These are phyloP conservation scores for Stomorhina lunata DNA, from an alignment of 2,888 invertebrate genomes.

Conservation along the genomic window DNA sequence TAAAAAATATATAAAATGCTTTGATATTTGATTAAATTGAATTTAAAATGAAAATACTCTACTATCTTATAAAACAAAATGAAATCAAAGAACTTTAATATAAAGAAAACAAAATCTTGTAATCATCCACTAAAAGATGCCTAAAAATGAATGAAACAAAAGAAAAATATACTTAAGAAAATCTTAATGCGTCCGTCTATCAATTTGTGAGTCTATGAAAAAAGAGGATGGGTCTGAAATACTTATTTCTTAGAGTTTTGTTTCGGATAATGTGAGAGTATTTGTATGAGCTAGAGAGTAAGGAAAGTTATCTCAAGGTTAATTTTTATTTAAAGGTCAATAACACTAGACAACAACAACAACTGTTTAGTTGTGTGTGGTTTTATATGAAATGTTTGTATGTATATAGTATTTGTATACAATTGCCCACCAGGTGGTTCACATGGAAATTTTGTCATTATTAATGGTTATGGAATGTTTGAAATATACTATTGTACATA, in stretches of 20 bases:
- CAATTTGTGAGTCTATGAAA: too few relatives aligned
- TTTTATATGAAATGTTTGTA: too few relatives aligned
- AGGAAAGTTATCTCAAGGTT: not conserved
- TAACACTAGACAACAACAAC: not conserved
- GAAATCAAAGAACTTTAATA: constrained; percentile 56
- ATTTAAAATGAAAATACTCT: constrained; percentile 48
- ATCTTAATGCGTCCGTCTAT: constrained; percentile 42
- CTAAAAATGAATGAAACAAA: constrained; percentile 62
- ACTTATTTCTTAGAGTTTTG: not conserved
- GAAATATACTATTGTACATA: too few relatives aligned
- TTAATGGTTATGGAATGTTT: too few relatives aligned
- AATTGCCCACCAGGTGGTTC: not conserved
- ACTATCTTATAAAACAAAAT: constrained; percentile 52
- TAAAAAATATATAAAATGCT: constrained; percentile 43
- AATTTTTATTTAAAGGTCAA: constrained; percentile 14
- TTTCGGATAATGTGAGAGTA: not conserved
- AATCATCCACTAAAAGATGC: constrained; percentile 64
- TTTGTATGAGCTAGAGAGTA: not conserved
- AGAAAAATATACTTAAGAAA: constrained; percentile 62
- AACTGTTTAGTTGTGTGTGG: not conserved
- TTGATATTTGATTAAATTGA: constrained; percentile 56
- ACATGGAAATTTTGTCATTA: too few relatives aligned
- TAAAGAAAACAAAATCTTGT: constrained; percentile 53
- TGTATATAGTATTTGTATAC: not conserved
- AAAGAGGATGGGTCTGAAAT: not conserved